Evolutionary conservation across 2,888 invertebrate genomes (phyloP), one percentile per base, ranked within the genome.

Genomic region (Prenolepis imparis): DNA sequence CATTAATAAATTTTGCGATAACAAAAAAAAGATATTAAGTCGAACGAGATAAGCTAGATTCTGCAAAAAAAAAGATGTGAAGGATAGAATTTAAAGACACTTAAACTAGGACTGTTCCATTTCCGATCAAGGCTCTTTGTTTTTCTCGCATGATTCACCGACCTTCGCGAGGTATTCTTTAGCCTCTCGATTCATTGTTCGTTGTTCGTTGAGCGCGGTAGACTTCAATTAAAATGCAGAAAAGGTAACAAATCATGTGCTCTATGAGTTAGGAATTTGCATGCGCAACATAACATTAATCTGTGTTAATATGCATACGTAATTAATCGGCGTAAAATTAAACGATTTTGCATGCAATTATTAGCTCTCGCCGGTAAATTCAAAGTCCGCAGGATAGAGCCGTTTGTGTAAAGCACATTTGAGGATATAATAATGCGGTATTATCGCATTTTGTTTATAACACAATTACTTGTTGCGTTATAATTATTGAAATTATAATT

Each of bases 81-180:
- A 73, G 64, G 28, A 28, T 6, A 36, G 11, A 18, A 44, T 21
- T 12, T 2, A 52, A 28, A n/a, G 24, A 28, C 55, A 52, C n/a
- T 28, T 18, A 1, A 36, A 61, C 9, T 1, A 28, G 48, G 39
- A 11, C 57, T 21, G 52, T 11, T 39, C 39, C 48, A 59, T 63
- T 83, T 77, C 74, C 59, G 32, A 28, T 28, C 28, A 28, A 55
- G 72, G 83, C 41, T 78, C 85, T 84, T 89, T 87, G 84, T 89
- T 57, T 64, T 32, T 28, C 68, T 68, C 59, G 84, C 82, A 82
- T 84, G 89, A 89, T 89, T 86, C 86, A 84, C 73, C 73, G 86
- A 72, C 85, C 85, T 44, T 68, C 85, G 84, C 70, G 72, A 73
- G 77, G 85, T 82, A 86, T 85, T 86, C 84, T 84, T 68, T 48